Percentiles rank a stretch among this genome's conserved stretches.
Conservation (phyloP, 2,888 invertebrate genomes). For the Limnephilus auricula region DNA sequence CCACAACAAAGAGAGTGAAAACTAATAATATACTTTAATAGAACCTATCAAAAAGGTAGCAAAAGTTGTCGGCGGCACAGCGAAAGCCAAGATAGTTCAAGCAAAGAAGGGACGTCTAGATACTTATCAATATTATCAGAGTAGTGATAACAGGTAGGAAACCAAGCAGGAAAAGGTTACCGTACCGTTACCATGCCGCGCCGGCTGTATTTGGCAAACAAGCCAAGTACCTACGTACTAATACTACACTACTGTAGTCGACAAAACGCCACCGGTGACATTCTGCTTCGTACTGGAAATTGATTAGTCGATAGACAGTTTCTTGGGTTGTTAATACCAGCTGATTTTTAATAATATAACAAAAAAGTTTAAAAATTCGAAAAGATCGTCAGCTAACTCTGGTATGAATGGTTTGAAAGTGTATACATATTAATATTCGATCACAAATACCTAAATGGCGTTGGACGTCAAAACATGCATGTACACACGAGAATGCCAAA, state of each 20-base stretch:
- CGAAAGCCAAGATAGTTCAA: background rate
- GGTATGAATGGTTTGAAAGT: background rate
- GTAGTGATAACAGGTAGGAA: background rate
- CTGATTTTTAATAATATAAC: background rate
- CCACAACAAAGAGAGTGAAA: background rate
- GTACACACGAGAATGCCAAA: background rate
- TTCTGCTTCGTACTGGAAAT: background rate
- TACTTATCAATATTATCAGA: background rate
- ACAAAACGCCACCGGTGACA: background rate
- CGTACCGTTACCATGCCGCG: constrained; percentile 8
- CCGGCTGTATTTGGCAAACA: constrained; percentile 9
- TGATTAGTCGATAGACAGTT: background rate
- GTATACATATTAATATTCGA: background rate
- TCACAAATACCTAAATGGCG: background rate
- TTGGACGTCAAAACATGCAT: background rate
- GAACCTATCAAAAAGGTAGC: background rate
- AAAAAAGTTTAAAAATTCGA: background rate
- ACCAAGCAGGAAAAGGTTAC: background rate
- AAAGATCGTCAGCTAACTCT: background rate
- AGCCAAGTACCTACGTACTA: background rate
- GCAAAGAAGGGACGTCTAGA: background rate
- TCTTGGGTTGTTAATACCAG: background rate
- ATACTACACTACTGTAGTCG: background rate
- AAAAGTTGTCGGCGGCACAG: background rate
- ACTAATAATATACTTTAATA: background rate